A percentile compares a stretch with the other conserved stretches of the same genome.
These are phyloP conservation scores for Saccopteryx leptura DNA, from an alignment of 2,113 vertebrate genomes.

Conservation along the genomic window DNA sequence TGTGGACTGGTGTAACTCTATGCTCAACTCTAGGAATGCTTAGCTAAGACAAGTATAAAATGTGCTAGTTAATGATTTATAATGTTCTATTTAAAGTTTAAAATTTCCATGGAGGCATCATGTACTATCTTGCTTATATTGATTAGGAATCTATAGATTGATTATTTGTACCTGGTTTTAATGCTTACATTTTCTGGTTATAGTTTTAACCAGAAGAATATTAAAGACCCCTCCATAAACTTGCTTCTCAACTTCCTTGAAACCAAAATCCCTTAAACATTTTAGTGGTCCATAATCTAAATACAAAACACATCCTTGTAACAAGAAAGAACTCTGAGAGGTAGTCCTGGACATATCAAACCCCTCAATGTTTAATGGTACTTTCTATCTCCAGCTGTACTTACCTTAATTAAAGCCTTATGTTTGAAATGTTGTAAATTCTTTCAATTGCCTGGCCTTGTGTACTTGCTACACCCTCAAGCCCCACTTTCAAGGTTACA, in stretches of 20 bases:
- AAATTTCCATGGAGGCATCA: background rate
- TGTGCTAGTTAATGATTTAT: slow-evolving; percentile 30
- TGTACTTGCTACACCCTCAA: background rate
- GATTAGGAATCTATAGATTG: background rate
- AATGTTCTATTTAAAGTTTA: slow-evolving; percentile 44
- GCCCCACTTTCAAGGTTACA: slow-evolving; percentile 6
- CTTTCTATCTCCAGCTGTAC: background rate
- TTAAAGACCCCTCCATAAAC: background rate
- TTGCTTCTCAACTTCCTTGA: background rate
- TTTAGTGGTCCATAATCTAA: background rate
- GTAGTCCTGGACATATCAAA: background rate
- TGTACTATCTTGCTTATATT: slow-evolving; percentile 13
- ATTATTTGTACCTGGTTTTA: background rate
- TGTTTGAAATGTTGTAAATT: background rate
- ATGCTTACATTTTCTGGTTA: background rate
- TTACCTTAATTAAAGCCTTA: slow-evolving; percentile 24
- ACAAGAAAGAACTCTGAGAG: background rate
- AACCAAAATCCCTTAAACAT: background rate
- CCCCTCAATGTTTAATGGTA: background rate
- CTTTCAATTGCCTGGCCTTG: background rate
- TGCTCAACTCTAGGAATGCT: background rate
- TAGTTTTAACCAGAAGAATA: background rate
- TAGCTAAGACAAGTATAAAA: slow-evolving; percentile 8
- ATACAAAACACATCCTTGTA: background rate
- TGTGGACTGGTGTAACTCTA: background rate